Base-by-base conservation (phyloP, 2,888 invertebrate species). In the Epistrophe grossulariae region DNA sequence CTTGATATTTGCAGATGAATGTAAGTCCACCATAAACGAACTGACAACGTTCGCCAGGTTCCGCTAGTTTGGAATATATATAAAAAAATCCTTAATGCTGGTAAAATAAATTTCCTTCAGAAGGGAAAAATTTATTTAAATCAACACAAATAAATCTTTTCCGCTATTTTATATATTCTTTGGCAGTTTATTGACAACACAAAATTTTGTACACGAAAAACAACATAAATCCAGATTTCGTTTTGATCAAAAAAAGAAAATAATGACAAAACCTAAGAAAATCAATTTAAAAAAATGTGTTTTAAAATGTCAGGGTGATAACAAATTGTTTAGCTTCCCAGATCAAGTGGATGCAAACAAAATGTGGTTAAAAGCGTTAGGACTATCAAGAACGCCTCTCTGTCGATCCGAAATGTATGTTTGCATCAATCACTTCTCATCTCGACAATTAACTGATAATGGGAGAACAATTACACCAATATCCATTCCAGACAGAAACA, bases 371-470 rank as follows among this genome's bases (percentile, higher is more conserved):
- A n/a, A 50, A 15, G 15, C 9, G 1, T 11, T 64, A 11, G 45
- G 45, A 31, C n/a, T 64, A 11, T 5, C 13, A 0, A 31, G n/a
- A 11, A 13, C 5, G 0, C n/a, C 31, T 2, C n/a, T n/a, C 1
- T 9, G 10, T 45, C 7, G 19, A 28, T 17, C 10, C n/a, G 19
- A 45, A 10, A 35, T 35, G 17, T 50, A 15, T n/a, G 19, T 68
- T 35, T 68, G 68, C 17, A 8, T 19, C 15, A 50, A 68, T 50
- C 68, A 68, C 31, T 68, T 68, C 19, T 68, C 68, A 19, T 6
- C 66, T 19, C 5, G 35, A 2, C 68, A 68, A 50, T 68, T 68
- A 28, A 5, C 35, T 9, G 13, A 13, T 7, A 9, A 31, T 19
- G 35, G 50, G 0, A 68, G 5, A 50, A 19, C 35, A 3, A 35